phyloP scores from a whole-genome alignment of 2,797 vertebrate species.

The Saguinus oedipus region DNA sequence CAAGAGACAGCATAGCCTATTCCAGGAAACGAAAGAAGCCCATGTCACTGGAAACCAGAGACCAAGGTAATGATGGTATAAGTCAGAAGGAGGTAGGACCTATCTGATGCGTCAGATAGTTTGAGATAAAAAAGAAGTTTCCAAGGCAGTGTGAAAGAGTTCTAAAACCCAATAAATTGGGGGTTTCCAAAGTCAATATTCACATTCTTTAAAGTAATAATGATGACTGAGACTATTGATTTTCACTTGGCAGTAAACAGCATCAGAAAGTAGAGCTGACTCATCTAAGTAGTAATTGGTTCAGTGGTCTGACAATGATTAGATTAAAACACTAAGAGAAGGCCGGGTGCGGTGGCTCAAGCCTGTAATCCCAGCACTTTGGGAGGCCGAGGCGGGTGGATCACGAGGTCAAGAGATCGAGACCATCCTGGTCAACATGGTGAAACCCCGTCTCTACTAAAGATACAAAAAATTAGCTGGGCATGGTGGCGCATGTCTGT shows the following conservation, averaged over 20 bases:
- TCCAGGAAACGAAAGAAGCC: background rate
- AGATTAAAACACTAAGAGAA: background rate
- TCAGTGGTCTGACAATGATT: constrained; percentile 25
- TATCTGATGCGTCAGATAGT: background rate
- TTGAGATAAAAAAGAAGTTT: background rate
- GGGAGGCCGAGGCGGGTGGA: too few species aligned
- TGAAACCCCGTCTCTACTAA: too few species aligned
- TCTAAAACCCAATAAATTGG: background rate
- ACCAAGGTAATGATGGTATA: background rate
- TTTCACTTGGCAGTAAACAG: constrained; percentile 58
- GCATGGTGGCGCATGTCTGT: too few species aligned
- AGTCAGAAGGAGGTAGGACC: background rate
- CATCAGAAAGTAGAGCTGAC: background rate
- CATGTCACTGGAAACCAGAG: background rate
- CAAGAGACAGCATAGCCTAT: background rate
- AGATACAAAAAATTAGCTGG: too few species aligned
- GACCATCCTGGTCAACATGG: too few species aligned
- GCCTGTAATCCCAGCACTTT: too few species aligned
- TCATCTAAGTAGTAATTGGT: background rate
- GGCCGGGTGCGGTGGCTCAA: too few species aligned
- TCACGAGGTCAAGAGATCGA: too few species aligned
- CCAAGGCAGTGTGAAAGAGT: background rate
- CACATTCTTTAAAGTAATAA: constrained; percentile 42
- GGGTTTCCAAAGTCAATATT: constrained; percentile 21
- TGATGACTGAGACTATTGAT: constrained; percentile 51